Percentiles rank a stretch among this genome's conserved stretches.
Evolutionary conservation across 2,113 vertebrate genomes (phyloP).

Genomic region (Ellobius talpinus): DNA sequence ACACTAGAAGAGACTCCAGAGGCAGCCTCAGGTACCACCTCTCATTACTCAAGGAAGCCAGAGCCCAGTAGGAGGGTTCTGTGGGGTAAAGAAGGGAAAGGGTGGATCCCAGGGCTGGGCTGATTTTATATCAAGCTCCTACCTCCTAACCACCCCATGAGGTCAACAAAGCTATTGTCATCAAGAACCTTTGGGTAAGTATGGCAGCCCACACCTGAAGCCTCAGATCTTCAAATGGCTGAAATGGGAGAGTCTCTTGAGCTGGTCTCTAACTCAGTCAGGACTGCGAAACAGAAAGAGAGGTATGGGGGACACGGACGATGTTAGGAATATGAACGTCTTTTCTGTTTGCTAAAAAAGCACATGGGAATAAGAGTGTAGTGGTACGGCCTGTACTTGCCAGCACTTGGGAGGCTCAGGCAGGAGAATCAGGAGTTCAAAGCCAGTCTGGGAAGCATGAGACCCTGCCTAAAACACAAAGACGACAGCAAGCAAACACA

Average conservation of each 20-base stretch:
- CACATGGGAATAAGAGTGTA: not conserved
- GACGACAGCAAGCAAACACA: not conserved
- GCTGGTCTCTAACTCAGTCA: not conserved
- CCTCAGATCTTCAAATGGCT: not conserved
- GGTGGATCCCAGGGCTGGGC: not conserved
- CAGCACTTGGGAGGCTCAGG: not conserved
- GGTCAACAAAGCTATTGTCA: not conserved
- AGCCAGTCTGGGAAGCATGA: not conserved
- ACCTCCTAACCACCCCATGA: not conserved
- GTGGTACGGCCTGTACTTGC: not conserved
- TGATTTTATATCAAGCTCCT: not conserved
- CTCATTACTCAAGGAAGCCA: not conserved
- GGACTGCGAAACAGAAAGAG: not conserved
- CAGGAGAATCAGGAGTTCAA: not conserved
- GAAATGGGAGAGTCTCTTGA: not conserved
- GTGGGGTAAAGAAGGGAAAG: not conserved
- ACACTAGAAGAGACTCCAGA: not conserved
- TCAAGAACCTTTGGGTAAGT: not conserved
- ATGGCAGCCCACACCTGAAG: not conserved
- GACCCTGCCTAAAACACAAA: not conserved
- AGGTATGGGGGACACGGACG: too few species aligned
- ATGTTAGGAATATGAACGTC: too few species aligned
- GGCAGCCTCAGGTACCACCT: not conserved
- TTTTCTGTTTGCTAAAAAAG: not conserved
- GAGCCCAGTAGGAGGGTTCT: not conserved